Evolutionary conservation across 1,140 invertebrate species (phyloP), one percentile per base, ranked within the genome.

Genomic region (Antheraea mylitta): DNA sequence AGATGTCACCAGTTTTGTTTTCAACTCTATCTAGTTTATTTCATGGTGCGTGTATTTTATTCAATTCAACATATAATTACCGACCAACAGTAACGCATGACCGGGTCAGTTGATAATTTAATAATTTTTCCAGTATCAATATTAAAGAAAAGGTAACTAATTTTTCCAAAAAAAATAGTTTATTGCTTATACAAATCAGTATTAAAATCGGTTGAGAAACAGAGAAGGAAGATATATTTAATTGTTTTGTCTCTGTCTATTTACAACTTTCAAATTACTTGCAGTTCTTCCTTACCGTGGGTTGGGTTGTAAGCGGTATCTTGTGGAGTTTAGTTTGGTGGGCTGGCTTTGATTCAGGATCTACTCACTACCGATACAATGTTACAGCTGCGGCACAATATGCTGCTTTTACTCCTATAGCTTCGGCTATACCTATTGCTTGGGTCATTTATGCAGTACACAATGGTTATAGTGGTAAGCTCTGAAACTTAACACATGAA

Each of bases 391-490:
- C 94, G 0, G 94, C 95, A 36, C 90, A 94, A 64, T 96, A 96
- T 75, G 93, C 94, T 8, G 94, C 95, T 1, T 87, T 95, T 73
- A 93, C 94, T 69, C 95, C 95, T 13, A 85, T 96, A n/a, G 86
- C 94, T 0, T 94, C 94, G 70, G 91, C 94, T 8, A 62, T 95
- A 4, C 92, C 93, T 5, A 78, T 96, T 5, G 93, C 93, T 38
- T 96, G 96, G 96, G 76, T 93, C 2, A 94, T 95, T 64, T 95
- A 95, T 77, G 94, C 93, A 10, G 95, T 94, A 59, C 93, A 93
- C 70, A 94, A 93, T 11, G 92, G 94, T 61, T 84, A 93, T 74
- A 93, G 92, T 86, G 94, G 95, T 95, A 72, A 77, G 79, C 79
- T 37, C 30, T 13, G 22, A 63, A 16, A 18, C 3, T 18, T 18